These are phyloP conservation scores for Barbus barbus DNA, from an alignment of 2,113 vertebrate species.

Conservation along the genomic window DNA sequence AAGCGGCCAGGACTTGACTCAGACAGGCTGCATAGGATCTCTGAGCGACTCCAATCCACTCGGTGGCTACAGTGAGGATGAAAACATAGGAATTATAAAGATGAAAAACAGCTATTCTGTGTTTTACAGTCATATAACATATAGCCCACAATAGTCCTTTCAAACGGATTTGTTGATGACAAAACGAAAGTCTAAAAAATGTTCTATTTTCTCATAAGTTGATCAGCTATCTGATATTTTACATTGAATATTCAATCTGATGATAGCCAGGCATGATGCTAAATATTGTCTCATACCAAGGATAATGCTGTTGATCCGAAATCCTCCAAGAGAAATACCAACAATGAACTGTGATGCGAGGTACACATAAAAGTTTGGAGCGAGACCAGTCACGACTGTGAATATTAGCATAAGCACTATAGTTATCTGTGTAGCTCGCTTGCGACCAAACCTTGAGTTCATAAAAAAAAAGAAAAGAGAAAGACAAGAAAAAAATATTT, in stretches of 20 bases:
- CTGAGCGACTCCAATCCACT: constrained; percentile 67
- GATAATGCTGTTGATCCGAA: constrained; percentile 66
- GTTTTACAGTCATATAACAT: not conserved
- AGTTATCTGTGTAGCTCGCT: constrained; percentile 74
- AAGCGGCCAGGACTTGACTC: constrained; percentile 68
- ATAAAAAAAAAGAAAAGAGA: not conserved
- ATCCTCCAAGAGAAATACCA: constrained; percentile 73
- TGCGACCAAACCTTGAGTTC: constrained; percentile 78
- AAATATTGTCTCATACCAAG: constrained; percentile 68
- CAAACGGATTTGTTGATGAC: not conserved
- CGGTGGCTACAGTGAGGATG: constrained; percentile 60
- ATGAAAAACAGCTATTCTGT: not conserved
- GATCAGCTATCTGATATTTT: not conserved
- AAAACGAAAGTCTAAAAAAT: not conserved
- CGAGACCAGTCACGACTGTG: constrained; percentile 75
- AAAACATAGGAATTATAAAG: constrained; percentile 2
- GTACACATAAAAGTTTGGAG: constrained; percentile 81
- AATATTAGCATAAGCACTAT: constrained; percentile 70
- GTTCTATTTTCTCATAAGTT: not conserved
- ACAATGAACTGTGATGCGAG: constrained; percentile 76
- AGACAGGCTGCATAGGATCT: constrained; percentile 62
- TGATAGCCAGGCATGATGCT: not conserved
- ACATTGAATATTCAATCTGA: not conserved
- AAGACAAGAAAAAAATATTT: no score
- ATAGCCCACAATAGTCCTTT: not conserved